phyloP scores from a whole-genome alignment of 2,797 vertebrate genomes.

The Macropodus opercularis region DNA sequence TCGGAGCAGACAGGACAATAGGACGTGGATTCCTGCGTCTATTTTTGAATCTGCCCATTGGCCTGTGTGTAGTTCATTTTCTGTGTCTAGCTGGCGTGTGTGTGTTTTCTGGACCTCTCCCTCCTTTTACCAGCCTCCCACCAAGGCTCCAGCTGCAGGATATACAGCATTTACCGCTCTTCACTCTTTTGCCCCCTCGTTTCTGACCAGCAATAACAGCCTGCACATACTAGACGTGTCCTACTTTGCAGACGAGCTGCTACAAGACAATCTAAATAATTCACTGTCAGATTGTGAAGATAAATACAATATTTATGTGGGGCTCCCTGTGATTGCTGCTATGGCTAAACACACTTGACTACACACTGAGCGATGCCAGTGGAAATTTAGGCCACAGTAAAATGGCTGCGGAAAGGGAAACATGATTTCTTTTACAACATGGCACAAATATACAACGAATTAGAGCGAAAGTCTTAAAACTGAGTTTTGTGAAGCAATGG shows the following conservation, averaged over 20 bases:
- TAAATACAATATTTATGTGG: conserved; percentile 68
- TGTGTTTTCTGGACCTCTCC: no score
- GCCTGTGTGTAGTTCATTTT: no score
- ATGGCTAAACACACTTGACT: conserved; percentile 43
- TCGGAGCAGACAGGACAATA: not conserved
- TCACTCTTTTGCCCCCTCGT: no score
- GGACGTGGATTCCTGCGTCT: conserved; percentile 8
- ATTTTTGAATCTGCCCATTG: conserved; percentile 1
- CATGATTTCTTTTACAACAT: not conserved
- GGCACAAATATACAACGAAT: not conserved
- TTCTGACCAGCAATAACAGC: conserved; percentile 7
- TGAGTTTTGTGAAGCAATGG: not conserved
- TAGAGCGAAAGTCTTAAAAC: not conserved
- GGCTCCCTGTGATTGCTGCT: conserved; percentile 41
- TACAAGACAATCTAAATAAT: conserved; percentile 65
- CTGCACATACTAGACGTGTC: conserved; percentile 18
- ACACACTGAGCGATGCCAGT: conserved; percentile 27
- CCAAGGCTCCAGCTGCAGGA: no score
- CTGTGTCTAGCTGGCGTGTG: no score
- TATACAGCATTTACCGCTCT: no score
- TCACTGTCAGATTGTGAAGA: conserved; percentile 41
- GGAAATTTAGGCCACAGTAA: conserved; percentile 26
- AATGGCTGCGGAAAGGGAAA: conserved; percentile 1
- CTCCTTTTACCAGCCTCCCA: no score
- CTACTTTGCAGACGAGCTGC: conserved; percentile 44